These are phyloP conservation scores for Sebastes baramenuke DNA, from an alignment of 2,797 vertebrate species.

Conservation along the genomic window DNA sequence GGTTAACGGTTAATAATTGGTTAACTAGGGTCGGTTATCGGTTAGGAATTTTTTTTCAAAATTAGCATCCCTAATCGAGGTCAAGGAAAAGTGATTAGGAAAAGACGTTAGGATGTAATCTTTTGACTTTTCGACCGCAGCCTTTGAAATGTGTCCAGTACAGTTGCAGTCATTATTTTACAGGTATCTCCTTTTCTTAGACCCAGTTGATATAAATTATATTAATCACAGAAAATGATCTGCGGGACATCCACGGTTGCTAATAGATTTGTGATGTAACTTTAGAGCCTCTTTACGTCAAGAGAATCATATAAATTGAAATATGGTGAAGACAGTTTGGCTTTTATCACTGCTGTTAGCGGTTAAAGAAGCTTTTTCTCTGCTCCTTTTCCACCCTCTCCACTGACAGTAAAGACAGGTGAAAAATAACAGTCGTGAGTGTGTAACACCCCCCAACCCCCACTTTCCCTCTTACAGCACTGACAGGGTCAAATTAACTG, in stretches of 20 bases:
- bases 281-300: neutral
- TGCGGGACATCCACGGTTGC: neutral
- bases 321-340: neutral
- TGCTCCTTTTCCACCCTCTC: neutral
- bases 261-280: conserved; percentile 1
- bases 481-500: conserved; percentile 40
- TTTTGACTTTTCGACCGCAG: too few relatives aligned
- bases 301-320: neutral
- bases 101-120: too few relatives aligned
- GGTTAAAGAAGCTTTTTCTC: neutral
- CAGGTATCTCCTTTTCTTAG: neutral
- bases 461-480: conserved; percentile 2
- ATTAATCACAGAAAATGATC: conserved; percentile 6
- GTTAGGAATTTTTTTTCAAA: too few relatives aligned
- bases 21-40: too few relatives aligned
- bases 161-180: neutral
- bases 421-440: conserved; percentile 12
- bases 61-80: too few relatives aligned
- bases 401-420: conserved; percentile 9
- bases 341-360: neutral
- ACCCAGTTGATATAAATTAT: neutral
- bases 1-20: too few relatives aligned
- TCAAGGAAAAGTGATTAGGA: too few relatives aligned
- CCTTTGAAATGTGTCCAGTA: neutral
- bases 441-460: conserved; percentile 9